Evolutionary conservation across 2,888 invertebrate species (phyloP), one percentile per base, ranked within the genome.

Genomic region (Terebella lapidaria): DNA sequence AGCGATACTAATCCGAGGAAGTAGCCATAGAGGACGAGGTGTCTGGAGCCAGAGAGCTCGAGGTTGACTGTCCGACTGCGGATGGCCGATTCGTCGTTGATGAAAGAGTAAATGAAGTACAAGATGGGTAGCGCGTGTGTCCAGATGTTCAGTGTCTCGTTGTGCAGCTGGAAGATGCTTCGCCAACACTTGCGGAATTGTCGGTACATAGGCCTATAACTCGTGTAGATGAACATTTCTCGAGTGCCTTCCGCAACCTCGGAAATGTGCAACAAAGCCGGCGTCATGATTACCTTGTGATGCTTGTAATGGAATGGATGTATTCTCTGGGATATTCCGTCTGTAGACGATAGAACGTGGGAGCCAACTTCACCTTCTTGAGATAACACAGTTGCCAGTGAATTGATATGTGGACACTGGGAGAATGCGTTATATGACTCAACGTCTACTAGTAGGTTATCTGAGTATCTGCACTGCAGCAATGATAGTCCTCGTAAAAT

Each of bases 101-200:
- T 42, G 18, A 59, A 30, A 20, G 28, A 47, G 30, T 59, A 60
- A 18, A 76, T 57, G 64, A 83, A 82, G 69, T 81, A 82, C 66
- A 72, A 70, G 3, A 78, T 71, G 3, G 82, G 81, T 26, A 83
- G 65, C 63, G 82, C 80, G 65, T 83, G 83, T 1, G 82, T 83
- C 83, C 83, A 83, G 64, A 82, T 78, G 66, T 83, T 83, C 3
- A 82, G 66, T 0, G 82, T 82, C 69, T 83, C 83, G 67, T 83
- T 83, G 59, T 60, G 60, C 3, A 60, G 42, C 15, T 46, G 22
- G 56, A 60, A 54, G 29, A 57, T 57, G 20, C 52, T 52, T 26
- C 26, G 35, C 24, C 47, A 42, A n/a, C 56, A 35, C 20, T 25
- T 25, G 24, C 29, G 26, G 5, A 57, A 27, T 4, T 57, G 53